Percentiles rank a stretch among this genome's conserved stretches.
phyloP scores from a whole-genome alignment of 92 coral and sea anemone genomes.

The Galaxea fascicularis region DNA sequence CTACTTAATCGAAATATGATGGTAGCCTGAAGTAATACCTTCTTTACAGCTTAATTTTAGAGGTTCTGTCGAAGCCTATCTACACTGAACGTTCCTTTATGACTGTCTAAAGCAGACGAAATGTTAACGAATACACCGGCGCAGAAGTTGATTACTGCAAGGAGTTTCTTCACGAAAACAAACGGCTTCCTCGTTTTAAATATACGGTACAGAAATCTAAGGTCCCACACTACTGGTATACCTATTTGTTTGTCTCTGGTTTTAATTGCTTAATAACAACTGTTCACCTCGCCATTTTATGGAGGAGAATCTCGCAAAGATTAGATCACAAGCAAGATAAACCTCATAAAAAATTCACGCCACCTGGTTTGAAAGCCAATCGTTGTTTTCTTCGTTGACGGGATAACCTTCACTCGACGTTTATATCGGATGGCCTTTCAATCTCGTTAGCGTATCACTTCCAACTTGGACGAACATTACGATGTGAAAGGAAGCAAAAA shows the following conservation, averaged over 20 bases:
- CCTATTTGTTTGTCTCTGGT: background rate
- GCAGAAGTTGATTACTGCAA: too few species aligned
- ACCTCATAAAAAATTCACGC: conserved; percentile 23
- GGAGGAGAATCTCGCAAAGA: conserved; percentile 12
- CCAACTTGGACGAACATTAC: conserved; percentile 24
- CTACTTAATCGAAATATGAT: too few species aligned
- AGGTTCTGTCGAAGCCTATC: too few species aligned
- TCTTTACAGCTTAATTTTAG: too few species aligned
- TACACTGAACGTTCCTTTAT: too few species aligned
- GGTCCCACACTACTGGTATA: background rate
- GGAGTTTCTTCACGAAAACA: too few species aligned
- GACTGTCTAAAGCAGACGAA: too few species aligned
- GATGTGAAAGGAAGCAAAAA: conserved; percentile 17
- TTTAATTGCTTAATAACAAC: background rate
- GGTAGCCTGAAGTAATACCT: too few species aligned
- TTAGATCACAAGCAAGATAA: conserved; percentile 43
- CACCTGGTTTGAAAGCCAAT: conserved; percentile 34
- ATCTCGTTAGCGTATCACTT: conserved; percentile 7
- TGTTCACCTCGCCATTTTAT: background rate
- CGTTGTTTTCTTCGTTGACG: conserved; percentile 12
- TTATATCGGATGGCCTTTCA: conserved; percentile 17
- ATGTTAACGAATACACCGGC: background rate
- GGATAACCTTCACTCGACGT: conserved; percentile 8
- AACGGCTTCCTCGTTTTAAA: background rate
- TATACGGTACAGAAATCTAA: background rate